Evolutionary conservation across 2,888 invertebrate genomes (phyloP).

Genomic region (Leptinotarsa rubiginosa): DNA sequence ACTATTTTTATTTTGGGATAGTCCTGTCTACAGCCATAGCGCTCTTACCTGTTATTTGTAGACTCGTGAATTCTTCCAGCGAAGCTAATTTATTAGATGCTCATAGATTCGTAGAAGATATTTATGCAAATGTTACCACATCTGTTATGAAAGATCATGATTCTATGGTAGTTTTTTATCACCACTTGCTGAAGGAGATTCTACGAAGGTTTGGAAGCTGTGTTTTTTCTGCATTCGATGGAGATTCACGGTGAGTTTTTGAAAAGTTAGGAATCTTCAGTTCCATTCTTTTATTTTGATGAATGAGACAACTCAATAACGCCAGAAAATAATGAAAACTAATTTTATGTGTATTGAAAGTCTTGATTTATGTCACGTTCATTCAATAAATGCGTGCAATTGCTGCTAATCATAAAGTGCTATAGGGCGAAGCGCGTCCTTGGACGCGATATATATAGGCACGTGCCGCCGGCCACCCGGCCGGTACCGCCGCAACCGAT

Average conservation of each 20-base stretch:
- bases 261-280: not conserved
- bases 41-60: slow-evolving; percentile 73
- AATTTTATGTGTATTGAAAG: too few species aligned
- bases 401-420: too few species aligned
- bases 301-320: too few species aligned
- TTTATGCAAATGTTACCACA: slow-evolving; percentile 31
- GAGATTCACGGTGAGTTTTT: slow-evolving; percentile 30
- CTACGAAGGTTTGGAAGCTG: slow-evolving; percentile 18
- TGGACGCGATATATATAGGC: too few species aligned
- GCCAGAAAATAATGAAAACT: too few species aligned
- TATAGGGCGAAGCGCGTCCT: too few species aligned
- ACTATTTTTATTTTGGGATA: slow-evolving; percentile 81
- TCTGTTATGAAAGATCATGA: slow-evolving; percentile 17
- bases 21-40: slow-evolving; percentile 73
- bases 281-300: not conserved
- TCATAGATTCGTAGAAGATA: slow-evolving; percentile 28
- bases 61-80: slow-evolving; percentile 50
- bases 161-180: slow-evolving; percentile 23
- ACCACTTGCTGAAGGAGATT: slow-evolving; percentile 24
- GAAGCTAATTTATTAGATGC: slow-evolving; percentile 26
- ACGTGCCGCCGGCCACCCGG: too few species aligned
- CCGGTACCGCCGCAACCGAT: too few species aligned
- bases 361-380: too few species aligned
- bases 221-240: slow-evolving; percentile 27
- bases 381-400: too few species aligned